Base-by-base conservation (phyloP, 2,797 vertebrate genomes). In the Sebastes trivittatus region DNA sequence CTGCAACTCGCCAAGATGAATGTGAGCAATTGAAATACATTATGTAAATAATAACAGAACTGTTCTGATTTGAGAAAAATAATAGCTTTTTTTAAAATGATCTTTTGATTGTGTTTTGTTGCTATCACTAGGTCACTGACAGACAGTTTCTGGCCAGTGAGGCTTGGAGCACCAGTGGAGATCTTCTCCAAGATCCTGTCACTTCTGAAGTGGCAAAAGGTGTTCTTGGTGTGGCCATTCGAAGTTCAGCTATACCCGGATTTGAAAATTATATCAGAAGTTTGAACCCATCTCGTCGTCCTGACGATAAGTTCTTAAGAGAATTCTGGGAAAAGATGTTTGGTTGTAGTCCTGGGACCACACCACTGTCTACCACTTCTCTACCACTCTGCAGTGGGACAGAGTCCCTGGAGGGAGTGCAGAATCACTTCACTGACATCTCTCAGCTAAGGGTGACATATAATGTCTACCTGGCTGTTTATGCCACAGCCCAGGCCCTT, bases 101-200 rank as follows among this genome's bases (percentile, higher is more conserved):
- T 42, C 2, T 7, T 29, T 65, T 52, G 7, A 52, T 52, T 52
- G 7, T 60, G 7, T 62, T 61, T 1, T n/a, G 14, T 42, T 42
- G 14, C 38, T 34, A 30, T 63, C 38, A 23, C 2, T 22, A 93
- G 92, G 89, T 94, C 49, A 94, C 91, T 49, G 89, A 89, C 77
- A 89, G 92, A n/a, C 91, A 95, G 71, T 95, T 94, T 72, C 77
- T 96, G 30, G 95, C 94, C 77, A 96, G 95, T 59, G 95, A 96
- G 80, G 90, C 94, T 16, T 96, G 94, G 94, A 96, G 95, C 81
- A 95, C 93, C n/a, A 95, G 92, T 49, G 55, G 55, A 4, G 77
- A 87, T 36, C 85, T 95, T 23, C 81, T 96, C 22, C 78, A 66
- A 60, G 87, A 95, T 73, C 72, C 80, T 2, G 54, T 79, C 34